Base-by-base conservation (phyloP, 2,797 vertebrate genomes). In the Trachops cirrhosus region DNA sequence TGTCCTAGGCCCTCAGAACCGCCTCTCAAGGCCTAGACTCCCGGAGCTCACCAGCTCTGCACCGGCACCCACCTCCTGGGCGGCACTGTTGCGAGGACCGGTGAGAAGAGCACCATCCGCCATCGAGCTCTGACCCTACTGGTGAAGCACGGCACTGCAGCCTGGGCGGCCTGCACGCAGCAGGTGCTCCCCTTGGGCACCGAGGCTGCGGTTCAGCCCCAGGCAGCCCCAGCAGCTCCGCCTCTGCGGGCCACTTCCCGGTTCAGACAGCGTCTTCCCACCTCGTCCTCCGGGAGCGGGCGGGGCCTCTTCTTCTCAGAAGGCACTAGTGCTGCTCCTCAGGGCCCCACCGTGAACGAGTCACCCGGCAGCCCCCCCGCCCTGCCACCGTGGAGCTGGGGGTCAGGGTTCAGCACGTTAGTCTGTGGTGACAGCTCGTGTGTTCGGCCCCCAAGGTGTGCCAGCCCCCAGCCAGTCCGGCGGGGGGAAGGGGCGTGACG, bases 61-160 rank as follows among this genome's bases (percentile, higher is more conserved):
- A 26, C 11, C 10, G 1, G 7, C 5, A 0, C 39, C 15, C 21
- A 19, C 26, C 21, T 14, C 32, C 5, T 2, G 0, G 6, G 6
- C 3, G 0, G 34, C 39, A 0, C 6, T 19, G 2, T 3, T 26
- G 22, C 5, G 8, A 2, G 32, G 18, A 1, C 50, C 18, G 4
- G 39, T 34, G 9, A 10, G 26, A 44, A 52, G 21, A 8, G 39
- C 46, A 21, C 22, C 6, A 1, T 2, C 32, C 5, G 54, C 70
- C 46, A 0, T 24, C 39, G 37, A 15, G 24, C 67, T 11, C 39
- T 7, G 12, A 48, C 3, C 1, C 29, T 18, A 3, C 39, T 12
- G 0, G 0, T 22, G 32, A 6, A 44, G 29, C 8, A 41, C 3
- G 21, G 8, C 11, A 22, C 22, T 21, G 0, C 9, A 29, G 75